A percentile compares a stretch with the other conserved stretches of the same genome.
Conservation (phyloP, 2,888 invertebrate genomes). For the Drosophila gaucha region DNA sequence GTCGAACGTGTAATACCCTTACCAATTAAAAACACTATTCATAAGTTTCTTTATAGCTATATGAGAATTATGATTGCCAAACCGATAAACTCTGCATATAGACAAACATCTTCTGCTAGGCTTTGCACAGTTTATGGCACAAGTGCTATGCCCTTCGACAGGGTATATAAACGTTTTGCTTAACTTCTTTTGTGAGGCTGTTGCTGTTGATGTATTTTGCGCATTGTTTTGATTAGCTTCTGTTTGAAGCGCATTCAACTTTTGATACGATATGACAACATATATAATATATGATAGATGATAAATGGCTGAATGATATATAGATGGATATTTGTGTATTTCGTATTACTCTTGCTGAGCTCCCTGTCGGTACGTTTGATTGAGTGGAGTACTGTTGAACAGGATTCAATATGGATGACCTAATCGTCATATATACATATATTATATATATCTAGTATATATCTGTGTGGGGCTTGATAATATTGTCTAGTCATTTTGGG, state of each 20-base stretch:
- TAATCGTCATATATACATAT: conserved; percentile 24
- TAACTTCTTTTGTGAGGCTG: conserved; percentile 13
- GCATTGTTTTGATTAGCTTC: conserved; percentile 53
- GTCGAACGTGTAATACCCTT: background rate
- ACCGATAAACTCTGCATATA: no score
- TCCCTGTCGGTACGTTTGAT: conserved; percentile 37
- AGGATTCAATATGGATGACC: conserved; percentile 42
- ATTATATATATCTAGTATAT: background rate
- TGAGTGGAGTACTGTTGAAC: conserved; percentile 29
- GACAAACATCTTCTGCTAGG: no score
- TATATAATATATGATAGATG: conserved; percentile 31
- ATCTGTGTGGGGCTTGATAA: background rate
- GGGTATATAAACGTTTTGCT: conserved; percentile 14
- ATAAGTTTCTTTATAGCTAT: background rate
- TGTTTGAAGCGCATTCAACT: conserved; percentile 58
- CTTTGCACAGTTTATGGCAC: background rate
- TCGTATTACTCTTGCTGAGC: background rate
- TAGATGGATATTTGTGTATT: conserved; percentile 6
- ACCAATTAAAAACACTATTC: background rate
- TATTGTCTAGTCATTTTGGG: conserved; percentile 19
- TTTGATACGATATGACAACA: conserved; percentile 14
- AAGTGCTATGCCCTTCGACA: background rate
- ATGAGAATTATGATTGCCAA: no score
- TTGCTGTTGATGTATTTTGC: conserved; percentile 12
- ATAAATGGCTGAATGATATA: conserved; percentile 16